Conservation (phyloP, 2,888 invertebrate species). For the Lochmaea crataegi region DNA sequence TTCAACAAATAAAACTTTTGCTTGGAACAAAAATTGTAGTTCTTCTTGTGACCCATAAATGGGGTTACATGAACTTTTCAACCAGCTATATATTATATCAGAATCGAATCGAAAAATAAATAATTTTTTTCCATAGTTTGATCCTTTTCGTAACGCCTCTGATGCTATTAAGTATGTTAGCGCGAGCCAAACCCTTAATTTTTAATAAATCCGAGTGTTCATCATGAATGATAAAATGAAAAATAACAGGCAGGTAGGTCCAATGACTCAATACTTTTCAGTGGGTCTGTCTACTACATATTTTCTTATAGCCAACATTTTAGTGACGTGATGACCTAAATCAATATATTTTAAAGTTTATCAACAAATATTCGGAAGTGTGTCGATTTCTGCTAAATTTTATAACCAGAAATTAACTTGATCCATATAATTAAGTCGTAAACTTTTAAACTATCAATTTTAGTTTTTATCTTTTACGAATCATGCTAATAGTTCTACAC, state of each 20-base stretch:
- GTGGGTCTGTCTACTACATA: constrained; percentile 42
- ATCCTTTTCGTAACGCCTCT: constrained; percentile 1
- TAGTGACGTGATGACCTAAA: constrained; percentile 19
- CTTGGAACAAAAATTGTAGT: too few relatives aligned
- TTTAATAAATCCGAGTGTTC: constrained; percentile 49
- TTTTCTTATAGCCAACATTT: constrained; percentile 26
- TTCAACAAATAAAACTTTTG: too few relatives aligned
- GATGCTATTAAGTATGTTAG: constrained; percentile 33
- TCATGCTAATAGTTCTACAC: too few relatives aligned
- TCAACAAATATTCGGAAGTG: background rate
- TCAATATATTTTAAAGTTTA: background rate
- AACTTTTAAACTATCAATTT: too few relatives aligned
- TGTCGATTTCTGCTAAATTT: background rate
- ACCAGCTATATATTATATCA: too few relatives aligned
- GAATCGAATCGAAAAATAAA: too few relatives aligned
- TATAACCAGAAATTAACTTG: too few relatives aligned
- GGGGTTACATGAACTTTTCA: too few relatives aligned
- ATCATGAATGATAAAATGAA: constrained; percentile 50
- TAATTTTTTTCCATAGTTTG: background rate
- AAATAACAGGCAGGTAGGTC: constrained; percentile 48
- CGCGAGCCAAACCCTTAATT: constrained; percentile 52
- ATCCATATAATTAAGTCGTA: too few relatives aligned
- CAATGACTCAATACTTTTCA: constrained; percentile 47
- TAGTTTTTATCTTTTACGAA: too few relatives aligned
- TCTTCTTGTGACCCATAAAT: too few relatives aligned